Evolutionary conservation across 2,888 invertebrate genomes (phyloP), one percentile per base, ranked within the genome.

Genomic region (Hololepta plana): DNA sequence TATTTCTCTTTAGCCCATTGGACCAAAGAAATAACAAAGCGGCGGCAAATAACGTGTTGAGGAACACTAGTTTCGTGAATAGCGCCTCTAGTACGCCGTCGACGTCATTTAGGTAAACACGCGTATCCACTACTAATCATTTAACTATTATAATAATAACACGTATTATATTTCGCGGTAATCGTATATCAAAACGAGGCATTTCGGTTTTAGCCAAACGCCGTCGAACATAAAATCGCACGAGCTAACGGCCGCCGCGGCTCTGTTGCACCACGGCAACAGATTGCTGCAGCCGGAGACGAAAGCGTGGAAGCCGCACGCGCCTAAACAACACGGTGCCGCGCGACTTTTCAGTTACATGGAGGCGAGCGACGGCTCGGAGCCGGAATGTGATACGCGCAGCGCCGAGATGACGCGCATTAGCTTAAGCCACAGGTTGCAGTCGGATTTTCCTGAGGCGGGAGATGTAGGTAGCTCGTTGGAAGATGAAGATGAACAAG

Each of bases 281-380:
- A 46, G 51, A 9, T 41, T 51, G 11, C 39, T 51, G 6, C 52
- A 51, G 34, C 40, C 40, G 11, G 49, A 50, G 20, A 34, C 38
- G 4, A 51, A 51, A 33, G 39, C 45, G 3, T 48, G 47, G 40
- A 44, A 45, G 27, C 43, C 40, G 12, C 50, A 53, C 29, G 38
- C 49, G 4, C 49, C 53, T 2, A 54, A 53, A 27, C 53, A 50
- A 44, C 65, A 66, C 37, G 73, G 73, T 35, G 72, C 73, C 29
- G 72, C 71, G 38, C 59, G 72, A 32, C 60, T 74, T 28, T 74
- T 74, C 57, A 73, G 67, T 44, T 76, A 69, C 60, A 63, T 72
- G 61, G 76, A 71, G 56, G 76, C 75, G 35, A 68, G 64, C 38
- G 74, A 74, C 57, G 72, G 72, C 40, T 72, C 72, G 29, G 72